phyloP scores from a whole-genome alignment of 2,797 vertebrate genomes.

The Iguana delicatissima region DNA sequence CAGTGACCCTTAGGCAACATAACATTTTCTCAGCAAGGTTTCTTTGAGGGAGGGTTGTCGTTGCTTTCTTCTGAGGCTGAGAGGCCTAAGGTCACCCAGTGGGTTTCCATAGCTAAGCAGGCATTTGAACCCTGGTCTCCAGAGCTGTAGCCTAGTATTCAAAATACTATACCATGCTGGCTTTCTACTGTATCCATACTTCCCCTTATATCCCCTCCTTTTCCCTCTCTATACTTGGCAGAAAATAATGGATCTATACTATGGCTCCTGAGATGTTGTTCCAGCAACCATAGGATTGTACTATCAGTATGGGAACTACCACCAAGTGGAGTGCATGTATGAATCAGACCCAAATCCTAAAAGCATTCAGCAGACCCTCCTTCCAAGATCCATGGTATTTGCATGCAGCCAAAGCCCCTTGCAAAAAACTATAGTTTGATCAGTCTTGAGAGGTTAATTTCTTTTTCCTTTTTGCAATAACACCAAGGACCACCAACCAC shows the following conservation, averaged over 20 bases:
- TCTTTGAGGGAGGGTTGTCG: no score
- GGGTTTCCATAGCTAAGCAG: no score
- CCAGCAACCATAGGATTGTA: background rate
- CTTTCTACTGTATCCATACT: background rate
- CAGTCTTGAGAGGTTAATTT: background rate
- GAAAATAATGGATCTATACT: background rate
- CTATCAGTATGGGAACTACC: no score
- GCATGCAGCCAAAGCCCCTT: background rate
- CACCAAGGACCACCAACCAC: background rate
- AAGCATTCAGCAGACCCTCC: background rate
- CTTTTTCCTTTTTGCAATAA: background rate
- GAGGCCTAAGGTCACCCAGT: no score
- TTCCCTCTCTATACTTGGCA: background rate
- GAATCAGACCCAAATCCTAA: background rate
- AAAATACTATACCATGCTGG: no score
- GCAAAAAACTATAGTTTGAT: background rate
- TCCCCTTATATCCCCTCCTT: background rate
- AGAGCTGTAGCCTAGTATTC: no score
- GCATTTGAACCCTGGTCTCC: no score
- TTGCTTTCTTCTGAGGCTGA: no score
- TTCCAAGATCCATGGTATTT: background rate
- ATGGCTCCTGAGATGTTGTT: background rate
- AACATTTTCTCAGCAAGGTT: no score
- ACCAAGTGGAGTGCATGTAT: background rate
- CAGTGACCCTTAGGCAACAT: no score